Base-by-base conservation (phyloP, 2,797 vertebrate genomes). In the Brotogeris chrysoptera region DNA sequence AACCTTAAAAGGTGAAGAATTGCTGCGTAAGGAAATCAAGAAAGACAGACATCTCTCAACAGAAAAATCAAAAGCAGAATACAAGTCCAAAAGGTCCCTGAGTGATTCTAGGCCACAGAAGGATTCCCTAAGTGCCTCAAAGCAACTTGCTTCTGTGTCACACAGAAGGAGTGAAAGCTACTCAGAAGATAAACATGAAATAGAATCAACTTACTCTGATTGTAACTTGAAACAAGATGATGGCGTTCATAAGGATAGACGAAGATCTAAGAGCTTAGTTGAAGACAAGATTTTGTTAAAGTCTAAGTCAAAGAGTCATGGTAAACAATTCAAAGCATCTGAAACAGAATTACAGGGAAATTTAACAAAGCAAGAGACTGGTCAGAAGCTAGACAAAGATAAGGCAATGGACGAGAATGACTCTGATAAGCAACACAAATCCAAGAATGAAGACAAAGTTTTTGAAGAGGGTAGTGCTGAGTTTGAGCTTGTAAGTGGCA, bases 111-210 rank as follows among this genome's bases (percentile, higher is more conserved):
- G 98, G 95, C 95, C 97, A 46, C 98, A 98, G 39, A 98, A 98
- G 38, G 98, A 98, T 16, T 97, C 97, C 18, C 96, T 98, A 81
- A 98, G 98, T 95, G 94, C 98, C 24, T 97, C 96, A 91, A 98
- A 96, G 76, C 97, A 97, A 14, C 95, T 97, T 55, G 80, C 90
- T 89, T 84, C 89, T 79, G 21, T 91, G 10, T 93, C 92, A n/a
- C 98, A 98, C 91, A 98, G 77, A 76, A 98, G 97, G 72, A 97
- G 97, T 0, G 98, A 98, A 93, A 98, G 98, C 82, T 99, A 97
- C 17, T 98, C 98, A 2, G 99, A 99, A 96, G 99, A 99, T 66
- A 99, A 98, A 49, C 98, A 97, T 69, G 99, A 99, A 79, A 83
- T 95, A 63, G 99, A 99, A 76, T 83, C 93, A 6, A 59, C 96